Conservation (phyloP, 2,888 invertebrate genomes). For the Aromia moschata region DNA sequence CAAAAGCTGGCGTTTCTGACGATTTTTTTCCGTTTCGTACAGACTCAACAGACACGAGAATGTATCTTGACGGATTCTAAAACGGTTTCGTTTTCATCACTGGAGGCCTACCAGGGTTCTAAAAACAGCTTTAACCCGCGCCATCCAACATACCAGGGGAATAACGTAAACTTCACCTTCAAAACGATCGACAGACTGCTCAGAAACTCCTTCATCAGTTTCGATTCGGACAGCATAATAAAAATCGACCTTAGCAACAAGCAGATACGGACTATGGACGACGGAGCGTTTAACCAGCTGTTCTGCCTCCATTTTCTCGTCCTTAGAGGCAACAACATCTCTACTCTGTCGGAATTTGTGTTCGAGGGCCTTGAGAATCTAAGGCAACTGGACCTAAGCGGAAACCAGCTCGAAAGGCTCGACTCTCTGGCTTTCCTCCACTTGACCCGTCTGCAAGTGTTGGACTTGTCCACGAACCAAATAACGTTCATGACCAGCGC, state of each 20-base stretch:
- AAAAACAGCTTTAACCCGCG: conserved; percentile 44
- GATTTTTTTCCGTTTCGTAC: neutral
- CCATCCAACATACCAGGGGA: conserved; percentile 42
- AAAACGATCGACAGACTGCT: conserved; percentile 35
- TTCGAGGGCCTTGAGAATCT: conserved; percentile 44
- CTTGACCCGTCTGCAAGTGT: conserved; percentile 33
- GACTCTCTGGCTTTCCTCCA: conserved; percentile 33
- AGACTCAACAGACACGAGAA: neutral
- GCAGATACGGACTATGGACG: conserved; percentile 44
- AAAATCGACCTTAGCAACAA: conserved; percentile 47
- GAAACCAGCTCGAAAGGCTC: conserved; percentile 43
- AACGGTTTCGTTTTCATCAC: conserved; percentile 44
- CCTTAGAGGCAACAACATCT: conserved; percentile 49
- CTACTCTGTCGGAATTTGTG: conserved; percentile 36
- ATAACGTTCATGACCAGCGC: conserved; percentile 36
- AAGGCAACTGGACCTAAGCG: conserved; percentile 43
- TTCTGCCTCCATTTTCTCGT: conserved; percentile 49
- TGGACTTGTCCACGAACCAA: conserved; percentile 53
- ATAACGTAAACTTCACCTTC: conserved; percentile 45
- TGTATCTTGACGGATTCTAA: neutral
- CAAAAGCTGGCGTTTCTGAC: no score
- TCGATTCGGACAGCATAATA: conserved; percentile 47
- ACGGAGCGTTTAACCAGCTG: conserved; percentile 49
- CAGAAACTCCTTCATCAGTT: conserved; percentile 50
- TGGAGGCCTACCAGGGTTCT: conserved; percentile 49